phyloP scores from a whole-genome alignment of 2,113 vertebrate species.

The Phrynosoma platyrhinos region DNA sequence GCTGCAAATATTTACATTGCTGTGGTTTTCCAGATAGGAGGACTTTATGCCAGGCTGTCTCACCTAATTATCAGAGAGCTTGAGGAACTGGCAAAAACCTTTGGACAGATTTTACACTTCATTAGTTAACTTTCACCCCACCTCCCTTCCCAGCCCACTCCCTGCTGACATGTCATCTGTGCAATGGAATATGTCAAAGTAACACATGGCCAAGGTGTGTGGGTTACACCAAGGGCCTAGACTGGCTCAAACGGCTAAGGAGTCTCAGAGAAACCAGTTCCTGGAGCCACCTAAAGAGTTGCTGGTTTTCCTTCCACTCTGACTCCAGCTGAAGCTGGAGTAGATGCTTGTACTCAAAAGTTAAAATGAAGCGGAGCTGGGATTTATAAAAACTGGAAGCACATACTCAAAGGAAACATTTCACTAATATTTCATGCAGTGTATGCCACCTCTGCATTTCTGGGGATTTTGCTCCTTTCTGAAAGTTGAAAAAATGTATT shows the following conservation, averaged over 20 bases:
- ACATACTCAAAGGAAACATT: neutral
- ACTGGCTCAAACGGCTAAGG: neutral
- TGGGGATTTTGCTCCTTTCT: neutral
- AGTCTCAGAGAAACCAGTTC: neutral
- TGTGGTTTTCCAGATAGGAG: conserved; percentile 66
- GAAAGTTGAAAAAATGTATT: neutral
- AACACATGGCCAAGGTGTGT: conserved; percentile 15
- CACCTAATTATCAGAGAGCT: conserved; percentile 71
- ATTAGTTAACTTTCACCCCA: conserved; percentile 25
- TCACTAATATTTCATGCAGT: neutral
- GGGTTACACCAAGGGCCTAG: neutral
- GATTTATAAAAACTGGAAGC: conserved; percentile 2
- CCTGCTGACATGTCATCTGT: neutral
- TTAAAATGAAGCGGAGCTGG: neutral
- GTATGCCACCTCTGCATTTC: neutral
- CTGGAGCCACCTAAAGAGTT: conserved; percentile 42
- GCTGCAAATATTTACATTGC: conserved; percentile 75
- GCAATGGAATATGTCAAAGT: conserved; percentile 43
- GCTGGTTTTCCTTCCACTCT: neutral
- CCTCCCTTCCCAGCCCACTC: neutral
- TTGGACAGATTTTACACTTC: conserved; percentile 66
- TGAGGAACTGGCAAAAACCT: conserved; percentile 47
- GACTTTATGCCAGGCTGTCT: conserved; percentile 55
- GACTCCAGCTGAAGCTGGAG: neutral
- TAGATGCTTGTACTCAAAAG: neutral